Evolutionary conservation across 2,113 vertebrate species (phyloP).

Genomic region (Eupsittula cactorum): DNA sequence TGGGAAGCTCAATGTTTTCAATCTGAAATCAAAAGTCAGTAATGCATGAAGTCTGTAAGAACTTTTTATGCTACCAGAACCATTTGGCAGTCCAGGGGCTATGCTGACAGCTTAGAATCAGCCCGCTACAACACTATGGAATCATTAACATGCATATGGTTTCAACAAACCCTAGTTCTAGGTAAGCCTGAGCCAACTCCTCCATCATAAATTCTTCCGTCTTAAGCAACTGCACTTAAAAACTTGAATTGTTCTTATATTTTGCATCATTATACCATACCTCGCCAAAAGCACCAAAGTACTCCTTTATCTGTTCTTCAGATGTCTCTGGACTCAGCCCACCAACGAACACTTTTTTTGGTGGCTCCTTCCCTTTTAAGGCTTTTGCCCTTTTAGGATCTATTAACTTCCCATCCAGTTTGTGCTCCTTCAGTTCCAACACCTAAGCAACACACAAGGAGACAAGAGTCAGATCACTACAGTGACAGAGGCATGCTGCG

Average conservation of each 20-base stretch:
- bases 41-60: fast-evolving
- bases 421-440: slow-evolving; percentile 88
- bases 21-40: slow-evolving; percentile 74
- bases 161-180: not conserved
- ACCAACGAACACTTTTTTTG: slow-evolving; percentile 90
- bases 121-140: not conserved
- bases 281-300: slow-evolving; percentile 87
- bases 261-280: slow-evolving; percentile 39
- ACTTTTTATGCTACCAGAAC: not conserved
- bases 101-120: not conserved
- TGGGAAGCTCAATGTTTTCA: slow-evolving; percentile 89
- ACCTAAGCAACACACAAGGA: slow-evolving; percentile 69
- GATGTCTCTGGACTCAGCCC: slow-evolving; percentile 88
- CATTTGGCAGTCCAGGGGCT: not conserved
- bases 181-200: not conserved
- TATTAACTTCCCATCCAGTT: slow-evolving; percentile 88
- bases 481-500: not conserved
- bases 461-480: not conserved
- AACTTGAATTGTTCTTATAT: not conserved
- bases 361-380: slow-evolving; percentile 87
- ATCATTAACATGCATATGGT: fast-evolving
- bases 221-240: not conserved
- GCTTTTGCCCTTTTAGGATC: slow-evolving; percentile 90
- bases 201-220: not conserved
- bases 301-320: slow-evolving; percentile 89